phyloP scores from a whole-genome alignment of 2,888 invertebrate genomes.

The Trichopoda pennipes region DNA sequence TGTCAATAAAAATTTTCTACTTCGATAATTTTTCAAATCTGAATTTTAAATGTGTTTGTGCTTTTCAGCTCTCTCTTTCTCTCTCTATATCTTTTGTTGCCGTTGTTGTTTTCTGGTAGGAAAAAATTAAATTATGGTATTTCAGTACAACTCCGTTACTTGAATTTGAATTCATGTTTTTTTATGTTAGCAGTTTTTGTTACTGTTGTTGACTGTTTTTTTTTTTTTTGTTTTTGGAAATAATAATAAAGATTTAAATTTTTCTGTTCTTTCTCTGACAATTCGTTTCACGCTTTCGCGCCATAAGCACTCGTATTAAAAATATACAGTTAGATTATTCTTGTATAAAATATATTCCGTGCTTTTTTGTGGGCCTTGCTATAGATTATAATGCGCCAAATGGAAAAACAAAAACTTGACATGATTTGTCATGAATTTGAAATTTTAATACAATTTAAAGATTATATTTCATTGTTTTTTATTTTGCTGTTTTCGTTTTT shows the following conservation, averaged over 20 bases:
- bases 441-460: conserved; percentile 63
- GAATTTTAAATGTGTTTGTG: conserved; percentile 61
- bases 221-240: background rate
- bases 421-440: conserved; percentile 67
- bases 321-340: conserved; percentile 31
- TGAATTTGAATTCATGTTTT: background rate
- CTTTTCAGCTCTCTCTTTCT: conserved; percentile 13
- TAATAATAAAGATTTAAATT: conserved; percentile 24
- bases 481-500: background rate
- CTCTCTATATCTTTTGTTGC: background rate
- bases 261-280: conserved; percentile 48
- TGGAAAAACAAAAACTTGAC: conserved; percentile 46
- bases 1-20: conserved; percentile 69
- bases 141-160: conserved; percentile 42
- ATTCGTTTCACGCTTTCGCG: conserved; percentile 67
- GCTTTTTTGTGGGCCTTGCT: background rate
- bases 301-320: conserved; percentile 49
- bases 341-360: conserved; percentile 11
- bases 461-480: conserved; percentile 12
- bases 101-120: no score
- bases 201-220: conserved; percentile 2
- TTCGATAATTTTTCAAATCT: conserved; percentile 68
- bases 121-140: conserved; percentile 26
- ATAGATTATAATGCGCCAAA: conserved; percentile 7
- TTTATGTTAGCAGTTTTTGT: background rate